phyloP scores from a whole-genome alignment of 2,113 vertebrate genomes.

The Sinocyclocheilus rhinocerous region DNA sequence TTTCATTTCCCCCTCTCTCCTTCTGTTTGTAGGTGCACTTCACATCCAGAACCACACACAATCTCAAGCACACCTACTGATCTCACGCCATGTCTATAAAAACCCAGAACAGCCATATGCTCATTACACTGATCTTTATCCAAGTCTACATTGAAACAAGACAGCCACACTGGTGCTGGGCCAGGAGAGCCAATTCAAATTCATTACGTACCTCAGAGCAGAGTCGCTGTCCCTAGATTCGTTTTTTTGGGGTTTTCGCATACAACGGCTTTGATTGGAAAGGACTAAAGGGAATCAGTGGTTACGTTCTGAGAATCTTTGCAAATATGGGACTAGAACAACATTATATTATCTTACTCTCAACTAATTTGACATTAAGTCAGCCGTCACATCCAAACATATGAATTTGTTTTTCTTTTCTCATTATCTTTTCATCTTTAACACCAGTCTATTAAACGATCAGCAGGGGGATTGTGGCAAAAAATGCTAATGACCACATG shows the following conservation, averaged over 20 bases:
- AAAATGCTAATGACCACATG: conserved; percentile 10
- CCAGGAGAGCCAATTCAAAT: conserved; percentile 27
- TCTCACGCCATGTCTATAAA: conserved; percentile 21
- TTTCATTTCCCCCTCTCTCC: conserved; percentile 37
- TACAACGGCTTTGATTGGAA: not conserved
- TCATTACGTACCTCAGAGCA: conserved; percentile 24
- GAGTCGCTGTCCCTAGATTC: conserved; percentile 6
- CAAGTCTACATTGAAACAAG: conserved; percentile 33
- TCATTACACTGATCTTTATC: conserved; percentile 34
- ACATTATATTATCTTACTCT: not conserved
- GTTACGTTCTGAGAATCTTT: conserved; percentile 7
- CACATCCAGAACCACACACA: conserved; percentile 23
- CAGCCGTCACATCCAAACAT: not conserved
- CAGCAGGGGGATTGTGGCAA: conserved; percentile 18
- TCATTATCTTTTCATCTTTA: conserved; percentile 25
- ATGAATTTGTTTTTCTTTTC: conserved; percentile 13
- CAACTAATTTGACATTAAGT: conserved; percentile 5
- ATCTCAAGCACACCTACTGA: not conserved
- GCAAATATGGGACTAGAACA: not conserved
- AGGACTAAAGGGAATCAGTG: conserved; percentile 8
- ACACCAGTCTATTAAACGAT: conserved; percentile 4
- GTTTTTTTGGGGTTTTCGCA: not conserved
- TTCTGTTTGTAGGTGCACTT: conserved; percentile 30
- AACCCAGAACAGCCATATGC: not conserved
- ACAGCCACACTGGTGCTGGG: conserved; percentile 19